These are phyloP conservation scores for Notodonta dromedarius DNA, from an alignment of 2,888 invertebrate species.

Conservation along the genomic window DNA sequence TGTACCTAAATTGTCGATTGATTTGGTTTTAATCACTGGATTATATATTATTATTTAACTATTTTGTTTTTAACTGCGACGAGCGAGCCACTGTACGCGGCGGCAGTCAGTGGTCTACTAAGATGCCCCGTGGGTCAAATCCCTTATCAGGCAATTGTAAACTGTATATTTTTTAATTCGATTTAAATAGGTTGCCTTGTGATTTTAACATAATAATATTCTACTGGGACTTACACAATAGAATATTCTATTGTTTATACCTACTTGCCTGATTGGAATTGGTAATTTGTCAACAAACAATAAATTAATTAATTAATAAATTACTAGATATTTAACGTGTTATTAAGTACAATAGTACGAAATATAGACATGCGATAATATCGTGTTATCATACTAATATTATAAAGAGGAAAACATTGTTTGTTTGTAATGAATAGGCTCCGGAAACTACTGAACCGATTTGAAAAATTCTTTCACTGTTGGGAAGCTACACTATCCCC, in stretches of 20 bases:
- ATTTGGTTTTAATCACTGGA: not conserved
- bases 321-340: no score
- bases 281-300: no score
- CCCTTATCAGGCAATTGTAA: slow-evolving; percentile 24
- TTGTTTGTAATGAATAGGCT: no score
- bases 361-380: no score
- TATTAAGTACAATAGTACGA: no score
- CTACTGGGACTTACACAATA: not conserved
- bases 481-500: no score
- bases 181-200: slow-evolving; percentile 38
- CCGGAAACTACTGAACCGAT: no score
- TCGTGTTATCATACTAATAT: no score
- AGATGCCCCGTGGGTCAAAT: slow-evolving; percentile 18
- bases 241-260: not conserved
- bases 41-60: not conserved
- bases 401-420: no score
- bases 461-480: no score
- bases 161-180: slow-evolving; percentile 27
- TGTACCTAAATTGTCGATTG: not conserved
- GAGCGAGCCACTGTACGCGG: slow-evolving; percentile 1
- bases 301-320: no score
- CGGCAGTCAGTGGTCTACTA: slow-evolving; percentile 4
- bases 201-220: slow-evolving; percentile 8
- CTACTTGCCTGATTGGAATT: no score
- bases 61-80: not conserved